Base-by-base conservation (phyloP, 2,888 invertebrate species). In the Arenicola marina region DNA sequence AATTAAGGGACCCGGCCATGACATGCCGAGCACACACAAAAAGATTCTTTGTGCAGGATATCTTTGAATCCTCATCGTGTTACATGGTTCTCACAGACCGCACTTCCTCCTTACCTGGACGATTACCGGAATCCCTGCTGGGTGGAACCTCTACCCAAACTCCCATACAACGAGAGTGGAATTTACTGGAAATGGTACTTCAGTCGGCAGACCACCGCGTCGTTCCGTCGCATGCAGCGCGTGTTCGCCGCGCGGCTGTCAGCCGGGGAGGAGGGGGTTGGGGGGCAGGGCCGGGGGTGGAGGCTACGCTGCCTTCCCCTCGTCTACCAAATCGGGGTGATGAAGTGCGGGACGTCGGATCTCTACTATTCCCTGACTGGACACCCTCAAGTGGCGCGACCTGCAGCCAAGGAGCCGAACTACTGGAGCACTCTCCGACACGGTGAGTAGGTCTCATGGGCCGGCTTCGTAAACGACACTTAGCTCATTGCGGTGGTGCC, bases 291-390 rank as follows among this genome's bases (percentile, higher is more conserved):
- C 7, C 48, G 7, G n/a, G 26, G 26, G 7, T 48, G 48, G 48
- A 11, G 48, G 7, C 48, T 48, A 24, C 11, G 48, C 18, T 48
- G 48, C 26, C 26, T 48, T 24, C 48, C 48, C 26, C 48, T 48
- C n/a, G 48, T 48, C 18, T 48, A 48, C 26, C 48, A 48, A 24
- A 48, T 48, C 15, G 48, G 48, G 24, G 48, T 48, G 11, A 48
- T 48, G 48, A 48, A 48, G 48, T 48, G 48, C 48, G 48, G 48
- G 18, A 48, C 48, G n/a, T 48, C 48, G 26, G 48, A 48, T 24
- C 24, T 48, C 11, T 48, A n/a, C 48, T 48, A 48, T 48, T 48
- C 48, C 15, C 48, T 48, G 26, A 48, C 48, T 7, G 7, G n/a
- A n/a, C 48, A 48, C 26, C 48, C 48, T 7, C 18, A 48, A n/a